phyloP scores from a whole-genome alignment of 2,113 vertebrate species.

The Tringa solitaria region DNA sequence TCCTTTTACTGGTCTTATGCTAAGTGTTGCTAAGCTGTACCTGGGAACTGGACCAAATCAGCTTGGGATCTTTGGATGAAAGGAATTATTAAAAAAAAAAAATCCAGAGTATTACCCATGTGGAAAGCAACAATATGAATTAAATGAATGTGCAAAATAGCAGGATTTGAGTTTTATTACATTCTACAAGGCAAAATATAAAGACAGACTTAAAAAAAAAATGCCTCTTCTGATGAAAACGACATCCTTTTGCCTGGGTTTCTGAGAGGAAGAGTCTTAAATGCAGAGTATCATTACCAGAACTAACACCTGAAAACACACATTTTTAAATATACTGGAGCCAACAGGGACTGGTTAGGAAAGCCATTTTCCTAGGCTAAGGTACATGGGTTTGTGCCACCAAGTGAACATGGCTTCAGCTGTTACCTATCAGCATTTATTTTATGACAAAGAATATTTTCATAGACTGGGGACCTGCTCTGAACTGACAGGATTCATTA shows the following conservation, averaged over 20 bases:
- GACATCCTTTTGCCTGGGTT: background rate
- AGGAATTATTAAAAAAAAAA: background rate
- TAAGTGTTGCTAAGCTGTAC: slow-evolving; percentile 47
- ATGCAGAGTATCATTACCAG: background rate
- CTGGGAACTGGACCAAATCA: slow-evolving; percentile 52
- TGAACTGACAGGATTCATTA: background rate
- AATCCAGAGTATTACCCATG: background rate
- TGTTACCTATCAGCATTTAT: background rate
- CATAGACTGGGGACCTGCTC: background rate
- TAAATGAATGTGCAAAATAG: background rate
- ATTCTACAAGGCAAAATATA: background rate
- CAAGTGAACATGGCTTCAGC: background rate
- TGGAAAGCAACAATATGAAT: slow-evolving; percentile 23
- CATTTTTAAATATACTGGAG: background rate
- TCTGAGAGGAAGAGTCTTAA: background rate
- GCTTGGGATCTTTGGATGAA: slow-evolving; percentile 42
- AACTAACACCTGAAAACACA: background rate
- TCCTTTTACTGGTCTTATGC: slow-evolving; percentile 37
- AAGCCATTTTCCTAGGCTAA: background rate
- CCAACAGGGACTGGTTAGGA: background rate
- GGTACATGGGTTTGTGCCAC: background rate
- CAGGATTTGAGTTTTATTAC: background rate
- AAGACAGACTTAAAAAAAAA: background rate
- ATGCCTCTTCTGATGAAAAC: background rate
- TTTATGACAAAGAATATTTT: background rate